Base-by-base conservation (phyloP, 2,113 vertebrate genomes). In the Eclectus roratus region DNA sequence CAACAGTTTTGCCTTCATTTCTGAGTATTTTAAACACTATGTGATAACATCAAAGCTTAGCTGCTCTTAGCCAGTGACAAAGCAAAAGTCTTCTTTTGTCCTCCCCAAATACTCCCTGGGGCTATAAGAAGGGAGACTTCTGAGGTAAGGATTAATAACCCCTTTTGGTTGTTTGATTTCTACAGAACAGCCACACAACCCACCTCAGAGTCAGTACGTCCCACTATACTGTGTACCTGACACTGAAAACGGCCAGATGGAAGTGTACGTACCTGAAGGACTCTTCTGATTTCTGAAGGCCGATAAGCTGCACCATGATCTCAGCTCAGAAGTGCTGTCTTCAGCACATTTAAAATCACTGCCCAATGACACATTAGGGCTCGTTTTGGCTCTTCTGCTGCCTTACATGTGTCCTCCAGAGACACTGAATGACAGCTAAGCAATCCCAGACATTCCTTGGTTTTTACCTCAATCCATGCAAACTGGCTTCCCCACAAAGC, bases 111-210 rank as follows among this genome's bases (percentile, higher is more conserved):
- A 50, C 8, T 50, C 58, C 52, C 15, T 39, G 29, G 24, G 43
- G 46, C 66, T 39, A 12, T 27, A 46, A n/a, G 20, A 11, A 49
- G 25, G 43, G n/a, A 74, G 21, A 56, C n/a, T 49, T 47, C 19
- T 33, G 73, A 44, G 15, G 3, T 15, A 24, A 25, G 2, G 2
- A 29, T 55, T 49, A n/a, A 37, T 1, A 44, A 61, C 5, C 33
- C 31, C 53, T 56, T 39, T 66, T 16, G 33, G 41, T 13, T 0
- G 0, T 21, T 20, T 6, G 31, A 37, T 35, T n/a, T 50, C 58
- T 29, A 28, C 3, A 4, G 11, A 61, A 44, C 0, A 1, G 35
- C 56, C 69, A 21, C 2, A 1, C 28, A 28, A 15, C 43, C 24
- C 14, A 24, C 15, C 17, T 24, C 55, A 20, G 53, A 28, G 41